These are phyloP conservation scores for Sarcophaga variegata DNA, from an alignment of 2,888 invertebrate species.

Conservation along the genomic window DNA sequence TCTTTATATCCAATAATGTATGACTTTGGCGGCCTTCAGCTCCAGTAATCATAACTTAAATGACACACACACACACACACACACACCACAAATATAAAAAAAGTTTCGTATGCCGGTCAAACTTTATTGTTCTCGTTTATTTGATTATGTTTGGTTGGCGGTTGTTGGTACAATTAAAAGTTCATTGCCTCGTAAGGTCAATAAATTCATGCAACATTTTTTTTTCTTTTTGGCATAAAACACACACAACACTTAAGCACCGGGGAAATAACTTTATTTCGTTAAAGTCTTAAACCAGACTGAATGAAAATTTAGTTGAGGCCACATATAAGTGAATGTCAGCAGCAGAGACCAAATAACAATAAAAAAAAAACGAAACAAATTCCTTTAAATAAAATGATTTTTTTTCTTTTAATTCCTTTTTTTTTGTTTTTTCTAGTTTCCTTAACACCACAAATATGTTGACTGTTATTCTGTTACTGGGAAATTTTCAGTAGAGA, in stretches of 20 bases:
- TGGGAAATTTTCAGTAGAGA: neutral
- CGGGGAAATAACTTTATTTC: slow-evolving; percentile 52
- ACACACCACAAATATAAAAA: no score
- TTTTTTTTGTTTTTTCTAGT: slow-evolving; percentile 38
- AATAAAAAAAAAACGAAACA: neutral
- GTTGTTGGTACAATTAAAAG: slow-evolving; percentile 29
- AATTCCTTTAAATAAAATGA: slow-evolving; percentile 60
- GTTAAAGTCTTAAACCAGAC: slow-evolving; percentile 58
- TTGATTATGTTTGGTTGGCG: neutral
- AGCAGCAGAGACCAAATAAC: no score
- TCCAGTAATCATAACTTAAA: slow-evolving; percentile 77
- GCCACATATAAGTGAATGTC: neutral
- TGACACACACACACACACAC: slow-evolving; percentile 25
- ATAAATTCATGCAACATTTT: slow-evolving; percentile 17
- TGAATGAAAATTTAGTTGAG: slow-evolving; percentile 27
- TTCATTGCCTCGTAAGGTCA: slow-evolving; percentile 66
- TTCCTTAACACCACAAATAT: slow-evolving; percentile 60
- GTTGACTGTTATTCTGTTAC: slow-evolving; percentile 5
- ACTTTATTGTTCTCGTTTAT: neutral
- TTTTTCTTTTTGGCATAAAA: neutral
- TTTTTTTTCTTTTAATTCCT: neutral
- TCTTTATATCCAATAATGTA: slow-evolving; percentile 92
- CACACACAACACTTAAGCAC: neutral
- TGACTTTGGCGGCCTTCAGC: slow-evolving; percentile 79
- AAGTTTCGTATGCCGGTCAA: slow-evolving; percentile 47